Evolutionary conservation across 2,797 vertebrate genomes (phyloP).

Genomic region (Sebastes nivosus): DNA sequence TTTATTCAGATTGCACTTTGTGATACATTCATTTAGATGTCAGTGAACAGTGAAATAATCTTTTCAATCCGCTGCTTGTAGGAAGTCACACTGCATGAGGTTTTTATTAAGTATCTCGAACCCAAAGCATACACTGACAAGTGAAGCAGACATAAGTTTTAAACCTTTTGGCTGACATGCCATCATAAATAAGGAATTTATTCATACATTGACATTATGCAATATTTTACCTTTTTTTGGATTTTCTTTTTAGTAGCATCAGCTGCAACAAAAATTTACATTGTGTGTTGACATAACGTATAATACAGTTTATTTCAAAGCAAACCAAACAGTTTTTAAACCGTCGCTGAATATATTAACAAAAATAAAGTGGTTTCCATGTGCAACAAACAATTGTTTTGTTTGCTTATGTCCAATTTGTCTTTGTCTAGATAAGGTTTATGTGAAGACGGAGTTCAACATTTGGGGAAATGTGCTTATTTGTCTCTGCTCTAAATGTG

Average conservation of each 20-base stretch:
- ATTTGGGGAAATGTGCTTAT: not conserved
- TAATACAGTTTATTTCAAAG: conserved; percentile 35
- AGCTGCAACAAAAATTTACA: conserved; percentile 11
- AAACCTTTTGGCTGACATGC: conserved; percentile 13
- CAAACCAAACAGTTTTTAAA: conserved; percentile 47
- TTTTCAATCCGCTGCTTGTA: conserved; percentile 26
- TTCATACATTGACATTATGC: conserved; percentile 25
- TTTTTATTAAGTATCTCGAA: conserved; percentile 30
- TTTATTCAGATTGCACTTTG: conserved; percentile 68
- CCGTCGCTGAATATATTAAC: conserved; percentile 26
- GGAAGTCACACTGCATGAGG: conserved; percentile 43
- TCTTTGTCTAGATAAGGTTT: not conserved
- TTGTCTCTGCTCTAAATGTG: not conserved
- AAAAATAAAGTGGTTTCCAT: conserved; percentile 71
- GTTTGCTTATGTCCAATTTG: conserved; percentile 1
- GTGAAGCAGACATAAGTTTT: not conserved
- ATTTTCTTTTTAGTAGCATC: conserved; percentile 30
- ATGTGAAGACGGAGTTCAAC: not conserved
- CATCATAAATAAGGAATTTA: conserved; percentile 26
- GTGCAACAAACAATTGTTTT: conserved; percentile 42
- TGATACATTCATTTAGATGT: conserved; percentile 67
- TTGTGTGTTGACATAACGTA: conserved; percentile 38
- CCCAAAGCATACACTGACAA: conserved; percentile 2
- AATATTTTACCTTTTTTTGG: conserved; percentile 24
- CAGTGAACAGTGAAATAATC: conserved; percentile 37